These are phyloP conservation scores for Onthophagus sagittarius DNA, from an alignment of 2,888 invertebrate genomes.

Conservation along the genomic window DNA sequence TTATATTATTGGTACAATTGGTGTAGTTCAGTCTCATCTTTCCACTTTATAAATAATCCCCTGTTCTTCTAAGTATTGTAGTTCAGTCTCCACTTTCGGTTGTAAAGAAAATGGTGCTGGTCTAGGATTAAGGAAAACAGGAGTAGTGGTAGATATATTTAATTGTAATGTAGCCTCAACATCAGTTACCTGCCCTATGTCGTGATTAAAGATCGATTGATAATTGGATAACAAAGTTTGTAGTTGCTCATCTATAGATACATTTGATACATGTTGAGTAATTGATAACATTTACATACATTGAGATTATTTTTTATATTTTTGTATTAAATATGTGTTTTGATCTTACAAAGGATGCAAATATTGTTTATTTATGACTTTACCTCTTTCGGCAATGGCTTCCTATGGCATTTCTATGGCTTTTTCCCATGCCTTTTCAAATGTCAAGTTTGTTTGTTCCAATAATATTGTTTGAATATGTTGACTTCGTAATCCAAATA, in stretches of 20 bases:
- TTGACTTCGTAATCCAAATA: constrained; percentile 22
- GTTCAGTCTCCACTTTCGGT: neutral
- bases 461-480: constrained; percentile 15
- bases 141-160: neutral
- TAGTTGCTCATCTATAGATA: neutral
- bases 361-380: constrained; percentile 6
- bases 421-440: constrained; percentile 19
- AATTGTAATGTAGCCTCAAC: neutral
- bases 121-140: neutral
- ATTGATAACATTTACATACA: constrained; percentile 26
- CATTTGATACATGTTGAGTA: constrained; percentile 19
- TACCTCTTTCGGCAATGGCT: too few species aligned
- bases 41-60: neutral
- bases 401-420: constrained; percentile 20
- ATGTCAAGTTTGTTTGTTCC: constrained; percentile 17
- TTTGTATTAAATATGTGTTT: neutral
- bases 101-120: neutral
- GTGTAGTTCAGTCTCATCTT: neutral
- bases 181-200: neutral
- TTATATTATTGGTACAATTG: constrained; percentile 3
- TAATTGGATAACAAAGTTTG: constrained; percentile 3
- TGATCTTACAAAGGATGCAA: neutral
- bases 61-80: neutral
- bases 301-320: constrained; percentile 19
- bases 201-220: neutral